phyloP scores from a whole-genome alignment of 37 sponge, comb jelly and placozoan genomes.

The Aplysina aerophoba region DNA sequence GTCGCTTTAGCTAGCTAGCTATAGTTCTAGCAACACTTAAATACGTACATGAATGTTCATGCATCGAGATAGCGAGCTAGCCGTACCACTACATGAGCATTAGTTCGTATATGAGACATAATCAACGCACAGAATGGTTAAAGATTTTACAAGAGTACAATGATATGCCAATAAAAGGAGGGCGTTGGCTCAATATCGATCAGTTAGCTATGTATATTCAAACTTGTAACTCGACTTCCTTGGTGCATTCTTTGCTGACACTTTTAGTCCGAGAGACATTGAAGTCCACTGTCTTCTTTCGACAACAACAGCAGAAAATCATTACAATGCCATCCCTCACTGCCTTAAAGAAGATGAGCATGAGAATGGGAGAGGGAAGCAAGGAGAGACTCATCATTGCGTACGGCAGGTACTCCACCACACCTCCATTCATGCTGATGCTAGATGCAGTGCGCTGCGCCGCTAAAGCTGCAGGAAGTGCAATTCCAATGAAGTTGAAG shows the following conservation, averaged over 20 bases:
- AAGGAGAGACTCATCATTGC: conserved; percentile 10
- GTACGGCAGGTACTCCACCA: conserved; percentile 3
- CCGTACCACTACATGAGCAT: too few species aligned
- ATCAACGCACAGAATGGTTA: too few species aligned
- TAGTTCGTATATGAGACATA: too few species aligned
- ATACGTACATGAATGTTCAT: too few species aligned
- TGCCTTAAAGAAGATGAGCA: conserved; percentile 8
- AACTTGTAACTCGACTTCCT: background rate
- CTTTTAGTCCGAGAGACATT: background rate
- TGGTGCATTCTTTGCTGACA: background rate
- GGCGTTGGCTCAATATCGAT: too few species aligned
- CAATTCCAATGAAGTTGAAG: background rate
- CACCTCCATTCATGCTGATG: background rate
- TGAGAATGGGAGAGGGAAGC: conserved; percentile 5
- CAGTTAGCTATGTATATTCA: too few species aligned
- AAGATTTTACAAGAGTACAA: too few species aligned
- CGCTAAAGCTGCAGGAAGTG: background rate
- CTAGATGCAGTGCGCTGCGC: background rate
- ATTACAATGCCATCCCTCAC: background rate
- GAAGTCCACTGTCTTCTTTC: background rate
- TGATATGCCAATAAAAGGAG: too few species aligned
- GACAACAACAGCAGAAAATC: background rate
- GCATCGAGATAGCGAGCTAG: too few species aligned
- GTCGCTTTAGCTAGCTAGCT: too few species aligned
- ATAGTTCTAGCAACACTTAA: too few species aligned